A percentile compares a stretch with the other conserved stretches of the same genome.
Conservation (phyloP, 2,888 invertebrate species). For the Nymphalis polychloros region DNA sequence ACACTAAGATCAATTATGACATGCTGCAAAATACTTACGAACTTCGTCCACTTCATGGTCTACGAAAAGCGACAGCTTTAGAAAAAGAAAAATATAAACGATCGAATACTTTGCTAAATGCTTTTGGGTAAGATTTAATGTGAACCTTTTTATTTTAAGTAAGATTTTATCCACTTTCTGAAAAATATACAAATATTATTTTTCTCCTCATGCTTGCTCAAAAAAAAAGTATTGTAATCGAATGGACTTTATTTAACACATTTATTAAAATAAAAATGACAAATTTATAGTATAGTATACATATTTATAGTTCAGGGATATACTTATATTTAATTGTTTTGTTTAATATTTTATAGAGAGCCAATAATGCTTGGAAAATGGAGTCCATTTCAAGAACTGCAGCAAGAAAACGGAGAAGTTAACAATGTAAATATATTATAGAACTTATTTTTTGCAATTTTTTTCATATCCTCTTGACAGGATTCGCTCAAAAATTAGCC, state of each 20-base stretch:
- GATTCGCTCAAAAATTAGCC: no score
- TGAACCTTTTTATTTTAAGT: background rate
- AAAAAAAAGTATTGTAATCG: no score
- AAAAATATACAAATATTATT: no score
- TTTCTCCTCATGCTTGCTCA: no score
- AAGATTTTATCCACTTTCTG: no score
- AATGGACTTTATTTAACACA: no score
- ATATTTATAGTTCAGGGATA: background rate
- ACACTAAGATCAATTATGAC: slow-evolving; percentile 79
- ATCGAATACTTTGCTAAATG: slow-evolving; percentile 51
- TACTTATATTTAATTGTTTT: background rate
- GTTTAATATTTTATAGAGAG: slow-evolving; percentile 48
- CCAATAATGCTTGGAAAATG: slow-evolving; percentile 65
- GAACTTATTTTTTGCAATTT: no score
- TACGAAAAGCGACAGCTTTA: slow-evolving; percentile 69
- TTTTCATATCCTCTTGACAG: no score
- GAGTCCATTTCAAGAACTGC: slow-evolving; percentile 55
- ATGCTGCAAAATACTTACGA: slow-evolving; percentile 77
- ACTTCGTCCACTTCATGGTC: slow-evolving; percentile 78
- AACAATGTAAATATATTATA: slow-evolving; percentile 43
- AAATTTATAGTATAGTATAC: no score
- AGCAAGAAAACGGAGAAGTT: slow-evolving; percentile 33
- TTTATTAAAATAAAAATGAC: no score
- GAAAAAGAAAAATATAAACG: slow-evolving; percentile 61
- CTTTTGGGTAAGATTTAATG: slow-evolving; percentile 55